Conservation (phyloP, 2,888 invertebrate genomes). For the Biston stratarius region DNA sequence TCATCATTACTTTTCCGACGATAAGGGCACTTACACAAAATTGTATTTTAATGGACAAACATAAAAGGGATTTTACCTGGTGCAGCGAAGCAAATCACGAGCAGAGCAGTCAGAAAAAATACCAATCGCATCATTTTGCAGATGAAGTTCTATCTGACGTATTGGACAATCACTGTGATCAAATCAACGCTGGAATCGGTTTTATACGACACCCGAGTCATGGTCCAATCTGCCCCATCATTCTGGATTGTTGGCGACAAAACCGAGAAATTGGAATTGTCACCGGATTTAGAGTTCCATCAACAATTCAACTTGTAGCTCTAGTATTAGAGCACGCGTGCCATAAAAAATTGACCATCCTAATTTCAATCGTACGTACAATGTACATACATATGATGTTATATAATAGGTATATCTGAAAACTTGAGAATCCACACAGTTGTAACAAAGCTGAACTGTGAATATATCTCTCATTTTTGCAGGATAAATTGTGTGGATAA, state of each 20-base stretch:
- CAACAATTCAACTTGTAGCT: background rate
- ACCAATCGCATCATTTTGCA: conserved; percentile 55
- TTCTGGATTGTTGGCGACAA: conserved; percentile 58
- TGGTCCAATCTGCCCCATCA: conserved; percentile 59
- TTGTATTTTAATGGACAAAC: background rate
- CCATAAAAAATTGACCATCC: no score
- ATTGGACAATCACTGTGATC: conserved; percentile 44
- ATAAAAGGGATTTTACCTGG: conserved; percentile 54
- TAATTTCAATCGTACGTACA: no score
- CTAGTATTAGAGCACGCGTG: no score
- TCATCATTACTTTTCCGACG: no score
- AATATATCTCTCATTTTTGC: no score
- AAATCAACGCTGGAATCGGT: conserved; percentile 28
- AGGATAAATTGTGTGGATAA: no score
- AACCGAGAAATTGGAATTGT: conserved; percentile 57
- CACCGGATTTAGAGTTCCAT: conserved; percentile 53
- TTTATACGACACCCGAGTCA: conserved; percentile 61
- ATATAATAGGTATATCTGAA: no score
- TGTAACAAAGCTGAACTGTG: no score
- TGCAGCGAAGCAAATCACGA: conserved; percentile 56
- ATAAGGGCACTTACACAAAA: no score
- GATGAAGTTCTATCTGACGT: conserved; percentile 27
- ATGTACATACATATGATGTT: no score
- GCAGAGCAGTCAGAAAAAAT: conserved; percentile 49
- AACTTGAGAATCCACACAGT: no score